phyloP scores from a whole-genome alignment of 2,888 invertebrate species.

The Philhelius pedissequus region DNA sequence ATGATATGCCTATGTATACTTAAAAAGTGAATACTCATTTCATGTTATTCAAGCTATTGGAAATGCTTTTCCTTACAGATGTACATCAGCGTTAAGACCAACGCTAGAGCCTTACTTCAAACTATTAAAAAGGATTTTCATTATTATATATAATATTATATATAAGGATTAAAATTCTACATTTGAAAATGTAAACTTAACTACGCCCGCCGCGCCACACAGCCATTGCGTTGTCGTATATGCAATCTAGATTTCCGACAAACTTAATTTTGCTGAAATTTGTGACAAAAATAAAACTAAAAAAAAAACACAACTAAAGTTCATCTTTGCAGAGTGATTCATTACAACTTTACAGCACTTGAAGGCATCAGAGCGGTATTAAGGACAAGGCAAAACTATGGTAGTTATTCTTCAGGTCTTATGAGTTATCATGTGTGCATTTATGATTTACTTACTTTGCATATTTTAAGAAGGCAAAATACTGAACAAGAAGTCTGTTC shows the following conservation, averaged over 20 bases:
- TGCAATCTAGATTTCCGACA: neutral
- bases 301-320: constrained; percentile 9
- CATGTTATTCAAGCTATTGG: constrained; percentile 33
- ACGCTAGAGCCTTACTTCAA: neutral
- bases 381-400: constrained; percentile 16
- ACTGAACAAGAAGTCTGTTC: neutral
- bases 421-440: neutral
- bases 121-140: constrained; percentile 7
- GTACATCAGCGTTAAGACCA: too few relatives aligned
- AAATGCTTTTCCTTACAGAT: constrained; percentile 1
- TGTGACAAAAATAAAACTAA: neutral
- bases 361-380: constrained; percentile 24
- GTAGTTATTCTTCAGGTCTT: constrained; percentile 7
- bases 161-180: neutral
- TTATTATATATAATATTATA: neutral
- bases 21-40: neutral
- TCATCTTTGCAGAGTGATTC: constrained; percentile 12
- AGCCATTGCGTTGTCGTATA: neutral
- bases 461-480: constrained; percentile 3
- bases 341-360: constrained; percentile 14
- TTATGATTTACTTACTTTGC: constrained; percentile 8
- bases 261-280: constrained; percentile 22
- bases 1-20: neutral
- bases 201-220: too few relatives aligned
- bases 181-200: neutral